Conservation (phyloP, 1,140 invertebrate genomes). For the Lanistes nyassanus region DNA sequence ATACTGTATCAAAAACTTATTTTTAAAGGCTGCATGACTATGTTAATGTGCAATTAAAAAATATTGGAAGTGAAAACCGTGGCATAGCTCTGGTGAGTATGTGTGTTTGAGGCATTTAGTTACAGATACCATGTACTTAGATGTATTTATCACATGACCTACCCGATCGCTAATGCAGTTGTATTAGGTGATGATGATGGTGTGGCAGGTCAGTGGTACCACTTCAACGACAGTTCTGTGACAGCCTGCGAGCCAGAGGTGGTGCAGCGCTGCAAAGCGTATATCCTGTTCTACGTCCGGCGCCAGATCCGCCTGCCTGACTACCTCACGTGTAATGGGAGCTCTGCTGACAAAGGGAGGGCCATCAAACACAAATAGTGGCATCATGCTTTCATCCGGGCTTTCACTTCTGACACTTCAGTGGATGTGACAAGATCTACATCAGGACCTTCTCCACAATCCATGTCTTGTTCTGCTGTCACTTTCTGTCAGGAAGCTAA, state of each 20-base stretch:
- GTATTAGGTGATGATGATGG: neutral
- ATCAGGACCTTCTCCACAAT: too few relatives aligned
- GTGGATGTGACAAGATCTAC: neutral
- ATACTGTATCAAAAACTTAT: too few relatives aligned
- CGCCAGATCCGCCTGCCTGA: constrained; percentile 71
- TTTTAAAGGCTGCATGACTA: too few relatives aligned
- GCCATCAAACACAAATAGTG: constrained; percentile 14
- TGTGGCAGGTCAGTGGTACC: constrained; percentile 78
- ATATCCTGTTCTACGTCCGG: constrained; percentile 87
- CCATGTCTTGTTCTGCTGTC: too few relatives aligned
- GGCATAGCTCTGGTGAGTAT: too few relatives aligned
- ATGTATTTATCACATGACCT: too few relatives aligned
- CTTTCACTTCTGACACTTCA: neutral
- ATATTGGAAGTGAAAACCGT: too few relatives aligned
- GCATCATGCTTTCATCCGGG: neutral
- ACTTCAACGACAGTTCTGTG: constrained; percentile 91
- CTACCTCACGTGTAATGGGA: constrained; percentile 17
- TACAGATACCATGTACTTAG: too few relatives aligned
- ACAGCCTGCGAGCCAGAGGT: constrained; percentile 75
- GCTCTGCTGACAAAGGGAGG: neutral
- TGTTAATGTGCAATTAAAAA: too few relatives aligned
- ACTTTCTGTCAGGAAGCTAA: too few relatives aligned
- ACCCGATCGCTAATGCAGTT: too few relatives aligned
- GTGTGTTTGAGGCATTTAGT: too few relatives aligned
- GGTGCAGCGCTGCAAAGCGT: constrained; percentile 84